Base-by-base conservation (phyloP, 2,797 vertebrate species). In the Coccyzus lansbergi region DNA sequence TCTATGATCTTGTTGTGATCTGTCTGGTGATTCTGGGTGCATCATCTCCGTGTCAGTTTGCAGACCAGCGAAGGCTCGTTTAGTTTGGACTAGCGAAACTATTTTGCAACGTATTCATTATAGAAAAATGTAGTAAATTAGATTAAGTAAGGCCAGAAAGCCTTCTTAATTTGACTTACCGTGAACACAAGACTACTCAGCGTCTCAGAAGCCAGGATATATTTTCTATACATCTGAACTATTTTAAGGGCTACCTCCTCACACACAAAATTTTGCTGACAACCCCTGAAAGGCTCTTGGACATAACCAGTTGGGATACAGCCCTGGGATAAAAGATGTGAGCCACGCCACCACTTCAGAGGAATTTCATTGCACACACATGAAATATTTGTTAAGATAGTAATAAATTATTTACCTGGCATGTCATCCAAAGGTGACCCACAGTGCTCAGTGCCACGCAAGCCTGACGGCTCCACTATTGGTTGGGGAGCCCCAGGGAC, bases 331-430 rank as follows among this genome's bases (percentile, higher is more conserved):
- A 36, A 48, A 22, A 42, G 36, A 18, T 20, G 14, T 1, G 15
- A 48, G 20, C 20, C 1, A 0, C 5, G 4, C 18, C 15, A 6
- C 3, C 1, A 4, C 31, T 63, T 26, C 1, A 0, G 21, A 64
- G 33, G 42, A 56, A 18, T 75, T 55, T 82, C 52, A 21, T 15
- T 10, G 11, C 28, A 33, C 4, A 7, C 51, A 53, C 7, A 8
- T 21, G 59, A 88, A 68, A 20, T 53, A n/a, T 11, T 21, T 70
- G 20, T n/a, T 4, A 31, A n/a, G n/a, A 33, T 6, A 52, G 44
- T 6, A 55, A 42, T 20, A 29, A 36, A 7, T 9, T 20, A 14
- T 31, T 40, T 29, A 24, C 22, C 49, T 36, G 33, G 26, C 22
- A 2, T 7, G 2, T 48, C 48, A 48, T 48, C 46, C 46, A 48